Percentiles rank a stretch among this genome's conserved stretches.
These are phyloP conservation scores for Cinclus cinclus DNA, from an alignment of 2,113 vertebrate genomes.

Conservation along the genomic window DNA sequence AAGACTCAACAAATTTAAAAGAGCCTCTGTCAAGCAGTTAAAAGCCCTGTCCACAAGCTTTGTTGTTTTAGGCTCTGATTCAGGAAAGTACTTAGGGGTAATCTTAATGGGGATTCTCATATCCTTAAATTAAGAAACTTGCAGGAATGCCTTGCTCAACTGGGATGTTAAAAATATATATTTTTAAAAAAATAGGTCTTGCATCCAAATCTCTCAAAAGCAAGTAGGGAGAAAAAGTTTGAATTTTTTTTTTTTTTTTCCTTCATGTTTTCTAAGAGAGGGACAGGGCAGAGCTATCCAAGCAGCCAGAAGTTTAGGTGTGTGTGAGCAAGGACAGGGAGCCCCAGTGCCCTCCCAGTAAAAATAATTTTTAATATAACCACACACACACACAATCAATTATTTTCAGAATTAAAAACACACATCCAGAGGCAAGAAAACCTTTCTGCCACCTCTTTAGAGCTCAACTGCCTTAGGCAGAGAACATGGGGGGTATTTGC, in stretches of 20 bases:
- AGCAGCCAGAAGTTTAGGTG: background rate
- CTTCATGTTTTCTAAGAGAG: background rate
- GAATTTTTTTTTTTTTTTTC: accelerated
- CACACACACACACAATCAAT: background rate
- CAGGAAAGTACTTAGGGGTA: slow-evolving; percentile 45
- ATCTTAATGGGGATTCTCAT: slow-evolving; percentile 11
- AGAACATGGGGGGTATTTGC: background rate
- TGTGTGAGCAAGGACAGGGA: background rate
- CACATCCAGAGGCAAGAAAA: background rate
- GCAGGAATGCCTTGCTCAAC: background rate
- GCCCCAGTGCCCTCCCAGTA: background rate
- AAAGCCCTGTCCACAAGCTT: background rate
- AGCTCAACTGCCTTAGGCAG: background rate
- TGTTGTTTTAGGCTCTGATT: slow-evolving; percentile 30
- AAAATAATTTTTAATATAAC: background rate
- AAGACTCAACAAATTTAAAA: slow-evolving; percentile 6
- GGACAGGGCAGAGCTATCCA: background rate
- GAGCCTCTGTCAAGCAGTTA: slow-evolving; percentile 18
- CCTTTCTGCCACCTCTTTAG: background rate
- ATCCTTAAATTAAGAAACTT: slow-evolving; percentile 12
- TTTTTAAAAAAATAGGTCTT: background rate
- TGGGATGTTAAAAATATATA: background rate
- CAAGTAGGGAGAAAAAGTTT: background rate
- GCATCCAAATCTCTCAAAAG: background rate
- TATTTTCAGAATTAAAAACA: background rate